A percentile compares a stretch with the other conserved stretches of the same genome.
phyloP scores from a whole-genome alignment of 2,888 invertebrate species.

The Diaphora mendica region DNA sequence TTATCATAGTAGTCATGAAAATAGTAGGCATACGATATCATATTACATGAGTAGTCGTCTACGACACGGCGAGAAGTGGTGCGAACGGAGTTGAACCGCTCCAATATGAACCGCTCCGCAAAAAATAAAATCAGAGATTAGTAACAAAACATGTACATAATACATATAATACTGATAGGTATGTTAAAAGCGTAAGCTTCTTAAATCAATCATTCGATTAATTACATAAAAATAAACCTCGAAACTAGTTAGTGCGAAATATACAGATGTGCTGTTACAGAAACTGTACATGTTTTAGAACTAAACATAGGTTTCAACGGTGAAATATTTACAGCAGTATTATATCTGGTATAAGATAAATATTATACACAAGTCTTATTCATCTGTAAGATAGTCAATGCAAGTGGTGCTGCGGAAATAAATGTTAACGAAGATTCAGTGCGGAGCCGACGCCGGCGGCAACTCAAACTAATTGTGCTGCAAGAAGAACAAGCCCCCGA shows the following conservation, averaged over 20 bases:
- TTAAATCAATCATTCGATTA: conserved; percentile 82
- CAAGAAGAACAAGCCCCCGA: conserved; percentile 88
- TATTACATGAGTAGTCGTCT: conserved; percentile 83
- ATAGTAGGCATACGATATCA: conserved; percentile 64
- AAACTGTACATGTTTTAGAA: conserved; percentile 88
- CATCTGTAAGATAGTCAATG: conserved; percentile 84
- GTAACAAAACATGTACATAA: conserved; percentile 87
- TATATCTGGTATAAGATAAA: conserved; percentile 77
- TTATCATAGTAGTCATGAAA: conserved; percentile 84
- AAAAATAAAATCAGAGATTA: conserved; percentile 80
- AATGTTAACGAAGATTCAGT: conserved; percentile 83
- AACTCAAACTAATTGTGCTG: conserved; percentile 91
- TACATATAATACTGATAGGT: conserved; percentile 82
- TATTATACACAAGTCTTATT: conserved; percentile 84
- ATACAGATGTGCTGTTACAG: conserved; percentile 86
- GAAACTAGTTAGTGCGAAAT: conserved; percentile 86
- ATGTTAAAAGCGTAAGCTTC: conserved; percentile 86
- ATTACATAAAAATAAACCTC: conserved; percentile 82
- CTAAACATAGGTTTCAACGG: conserved; percentile 85
- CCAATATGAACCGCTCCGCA: conserved; percentile 63
- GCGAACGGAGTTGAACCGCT: conserved; percentile 74
- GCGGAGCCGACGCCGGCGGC: conserved; percentile 86
- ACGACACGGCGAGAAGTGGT: conserved; percentile 58
- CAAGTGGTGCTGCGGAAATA: conserved; percentile 87
- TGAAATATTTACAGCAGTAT: conserved; percentile 87